phyloP scores from a whole-genome alignment of 2,113 vertebrate species.

The Lichenostomus cassidix region DNA sequence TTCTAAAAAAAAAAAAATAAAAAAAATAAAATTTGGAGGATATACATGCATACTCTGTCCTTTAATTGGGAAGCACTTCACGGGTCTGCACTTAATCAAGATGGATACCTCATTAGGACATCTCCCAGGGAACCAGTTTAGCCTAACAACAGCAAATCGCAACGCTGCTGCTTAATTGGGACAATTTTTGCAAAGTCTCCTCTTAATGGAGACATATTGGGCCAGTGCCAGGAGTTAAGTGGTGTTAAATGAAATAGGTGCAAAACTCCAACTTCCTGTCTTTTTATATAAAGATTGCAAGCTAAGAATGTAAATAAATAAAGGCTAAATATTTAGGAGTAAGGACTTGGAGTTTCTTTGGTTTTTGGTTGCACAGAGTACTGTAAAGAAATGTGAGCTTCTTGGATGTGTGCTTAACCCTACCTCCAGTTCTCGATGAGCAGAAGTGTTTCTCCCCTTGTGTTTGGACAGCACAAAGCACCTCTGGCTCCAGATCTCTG shows the following conservation, averaged over 20 bases:
- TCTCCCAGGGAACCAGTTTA: constrained; percentile 70
- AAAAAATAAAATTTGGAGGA: neutral
- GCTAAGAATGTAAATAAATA: constrained; percentile 20
- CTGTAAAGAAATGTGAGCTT: neutral
- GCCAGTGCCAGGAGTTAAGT: constrained; percentile 64
- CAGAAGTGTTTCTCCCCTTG: neutral
- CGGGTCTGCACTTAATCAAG: constrained; percentile 62
- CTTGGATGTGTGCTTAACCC: neutral
- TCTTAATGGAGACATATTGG: constrained; percentile 64
- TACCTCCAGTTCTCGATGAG: neutral
- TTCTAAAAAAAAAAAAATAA: neutral
- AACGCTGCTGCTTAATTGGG: constrained; percentile 60
- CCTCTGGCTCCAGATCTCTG: neutral
- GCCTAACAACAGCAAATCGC: constrained; percentile 63
- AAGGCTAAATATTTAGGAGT: neutral
- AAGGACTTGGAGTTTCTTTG: neutral
- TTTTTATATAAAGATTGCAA: constrained; percentile 35
- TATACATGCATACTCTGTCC: neutral
- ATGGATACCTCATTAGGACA: constrained; percentile 69
- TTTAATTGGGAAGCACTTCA: constrained; percentile 66
- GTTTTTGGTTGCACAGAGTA: neutral
- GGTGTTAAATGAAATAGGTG: constrained; percentile 67
- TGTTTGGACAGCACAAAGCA: neutral
- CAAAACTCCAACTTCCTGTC: constrained; percentile 51
- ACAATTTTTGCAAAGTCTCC: constrained; percentile 65